Evolutionary conservation across 2,888 invertebrate genomes (phyloP).

Genomic region (Cylloceria caligata): DNA sequence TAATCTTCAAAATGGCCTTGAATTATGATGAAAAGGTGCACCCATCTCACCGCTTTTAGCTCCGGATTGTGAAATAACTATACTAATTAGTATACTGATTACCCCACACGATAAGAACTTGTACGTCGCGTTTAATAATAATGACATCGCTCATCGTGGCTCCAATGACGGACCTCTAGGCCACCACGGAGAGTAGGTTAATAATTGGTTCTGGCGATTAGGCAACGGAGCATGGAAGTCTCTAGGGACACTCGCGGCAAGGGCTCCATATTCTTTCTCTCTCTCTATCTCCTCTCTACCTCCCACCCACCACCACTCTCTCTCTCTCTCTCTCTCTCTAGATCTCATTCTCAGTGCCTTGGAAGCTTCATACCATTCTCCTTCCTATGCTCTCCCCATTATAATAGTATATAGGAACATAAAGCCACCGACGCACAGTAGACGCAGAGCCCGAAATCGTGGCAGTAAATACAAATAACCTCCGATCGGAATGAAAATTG

Average conservation of each 20-base stretch:
- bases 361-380: not conserved
- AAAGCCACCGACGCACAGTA: too few species aligned
- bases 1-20: too few species aligned
- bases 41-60: not conserved
- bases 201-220: constrained; percentile 59
- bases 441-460: too few species aligned
- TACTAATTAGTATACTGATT: not conserved
- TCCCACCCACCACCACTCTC: too few species aligned
- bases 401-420: too few species aligned
- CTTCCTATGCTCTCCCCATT: not conserved
- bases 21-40: not conserved
- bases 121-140: not conserved
- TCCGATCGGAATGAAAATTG: too few species aligned
- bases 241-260: constrained; percentile 17
- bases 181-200: constrained; percentile 46
- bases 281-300: too few species aligned
- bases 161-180: constrained; percentile 14
- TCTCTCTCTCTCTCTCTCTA: constrained; percentile 21
- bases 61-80: not conserved
- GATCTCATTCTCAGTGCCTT: constrained; percentile 4
- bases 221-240: constrained; percentile 42
- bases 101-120: not conserved
- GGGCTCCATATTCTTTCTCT: not conserved
- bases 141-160: not conserved
- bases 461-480: too few species aligned